These are phyloP conservation scores for Meganola albula DNA, from an alignment of 2,888 invertebrate genomes.

Conservation along the genomic window DNA sequence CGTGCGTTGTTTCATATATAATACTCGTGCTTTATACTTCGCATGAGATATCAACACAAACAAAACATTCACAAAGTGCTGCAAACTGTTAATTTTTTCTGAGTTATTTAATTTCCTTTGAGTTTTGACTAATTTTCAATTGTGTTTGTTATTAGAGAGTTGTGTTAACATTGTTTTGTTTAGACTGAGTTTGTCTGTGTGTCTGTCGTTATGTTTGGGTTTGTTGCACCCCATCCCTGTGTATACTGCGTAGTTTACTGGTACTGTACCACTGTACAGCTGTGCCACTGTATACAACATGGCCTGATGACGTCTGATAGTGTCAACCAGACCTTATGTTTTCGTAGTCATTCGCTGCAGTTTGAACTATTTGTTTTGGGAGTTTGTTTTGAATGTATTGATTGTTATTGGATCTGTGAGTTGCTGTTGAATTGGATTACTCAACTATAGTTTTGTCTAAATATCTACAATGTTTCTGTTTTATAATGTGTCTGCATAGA, in stretches of 20 bases:
- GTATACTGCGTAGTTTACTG: constrained; percentile 5
- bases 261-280: not conserved
- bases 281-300: not conserved
- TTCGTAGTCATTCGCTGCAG: too few species aligned
- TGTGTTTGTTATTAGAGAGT: constrained; percentile 31
- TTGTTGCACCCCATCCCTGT: constrained; percentile 53
- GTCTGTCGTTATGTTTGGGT: constrained; percentile 44
- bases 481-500: too few species aligned
- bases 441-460: too few species aligned
- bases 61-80: constrained; percentile 21
- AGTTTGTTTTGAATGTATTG: too few species aligned
- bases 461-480: too few species aligned
- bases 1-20: too few species aligned
- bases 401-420: constrained; percentile 25
- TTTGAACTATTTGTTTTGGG: too few species aligned
- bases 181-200: constrained; percentile 44
- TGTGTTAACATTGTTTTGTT: constrained; percentile 38
- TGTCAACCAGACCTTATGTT: too few species aligned
- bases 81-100: constrained; percentile 38
- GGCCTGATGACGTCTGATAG: too few species aligned
- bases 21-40: too few species aligned
- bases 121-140: constrained; percentile 34
- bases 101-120: constrained; percentile 34
- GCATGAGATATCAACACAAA: too few species aligned
- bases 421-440: too few species aligned